Conservation (phyloP, 2,113 vertebrate genomes). For the Apistogramma diplotaenia region DNA sequence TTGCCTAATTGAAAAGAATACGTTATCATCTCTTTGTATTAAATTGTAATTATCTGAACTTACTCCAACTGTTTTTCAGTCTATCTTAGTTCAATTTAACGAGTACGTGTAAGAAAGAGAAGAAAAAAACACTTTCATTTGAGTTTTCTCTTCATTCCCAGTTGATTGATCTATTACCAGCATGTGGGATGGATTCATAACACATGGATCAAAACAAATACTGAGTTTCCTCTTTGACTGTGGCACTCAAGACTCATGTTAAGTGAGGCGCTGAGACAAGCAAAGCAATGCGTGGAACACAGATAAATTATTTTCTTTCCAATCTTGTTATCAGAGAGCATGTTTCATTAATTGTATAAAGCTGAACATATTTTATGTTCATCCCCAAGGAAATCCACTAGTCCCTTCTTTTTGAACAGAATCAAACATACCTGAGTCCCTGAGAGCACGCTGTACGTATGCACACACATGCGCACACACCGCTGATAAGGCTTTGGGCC, state of each 20-base stretch:
- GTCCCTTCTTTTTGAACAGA: not conserved
- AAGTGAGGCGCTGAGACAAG: not conserved
- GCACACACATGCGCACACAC: not conserved
- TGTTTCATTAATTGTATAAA: not conserved
- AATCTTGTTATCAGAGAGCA: not conserved
- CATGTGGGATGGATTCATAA: slow-evolving; percentile 24
- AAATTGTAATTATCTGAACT: not conserved
- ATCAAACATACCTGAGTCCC: not conserved
- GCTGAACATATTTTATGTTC: not conserved
- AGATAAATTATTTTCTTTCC: not conserved
- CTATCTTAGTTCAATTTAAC: slow-evolving; percentile 2
- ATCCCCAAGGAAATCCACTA: not conserved
- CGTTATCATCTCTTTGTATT: not conserved
- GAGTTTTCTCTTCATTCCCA: slow-evolving; percentile 10
- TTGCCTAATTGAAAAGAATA: not conserved
- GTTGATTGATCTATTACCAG: slow-evolving; percentile 28
- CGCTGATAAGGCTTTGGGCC: slow-evolving; percentile 50
- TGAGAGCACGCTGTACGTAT: not conserved
- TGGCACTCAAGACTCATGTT: not conserved
- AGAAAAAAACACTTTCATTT: slow-evolving; percentile 8
- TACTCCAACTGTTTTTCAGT: slow-evolving; percentile 14
- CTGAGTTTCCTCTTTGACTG: not conserved
- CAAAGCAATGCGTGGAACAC: not conserved
- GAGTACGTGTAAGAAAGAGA: not conserved
- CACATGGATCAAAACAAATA: not conserved